These are phyloP conservation scores for Chrysodeixis includens DNA, from an alignment of 2,888 invertebrate species.

Conservation along the genomic window DNA sequence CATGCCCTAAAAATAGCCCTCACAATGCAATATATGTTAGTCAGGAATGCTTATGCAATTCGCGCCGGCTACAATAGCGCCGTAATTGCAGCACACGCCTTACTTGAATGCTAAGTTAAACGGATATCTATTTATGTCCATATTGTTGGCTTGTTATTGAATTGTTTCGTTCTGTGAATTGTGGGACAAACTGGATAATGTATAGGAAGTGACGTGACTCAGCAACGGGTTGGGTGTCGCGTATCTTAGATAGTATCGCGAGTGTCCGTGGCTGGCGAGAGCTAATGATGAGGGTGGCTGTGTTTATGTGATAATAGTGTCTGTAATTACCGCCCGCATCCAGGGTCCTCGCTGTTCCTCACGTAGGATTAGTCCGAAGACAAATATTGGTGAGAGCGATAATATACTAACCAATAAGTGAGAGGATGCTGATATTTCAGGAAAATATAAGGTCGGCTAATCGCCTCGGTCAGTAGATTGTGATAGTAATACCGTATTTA, in stretches of 20 bases:
- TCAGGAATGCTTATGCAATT: conserved; percentile 23
- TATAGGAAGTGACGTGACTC: conserved; percentile 6
- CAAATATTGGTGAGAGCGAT: not conserved
- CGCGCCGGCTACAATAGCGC: conserved; percentile 23
- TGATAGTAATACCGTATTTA: not conserved
- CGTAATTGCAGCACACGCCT: conserved; percentile 46
- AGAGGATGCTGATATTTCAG: not conserved
- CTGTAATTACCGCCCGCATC: conserved; percentile 3
- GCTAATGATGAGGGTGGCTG: not conserved
- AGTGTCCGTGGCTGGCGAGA: not conserved
- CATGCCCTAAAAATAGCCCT: conserved; percentile 39
- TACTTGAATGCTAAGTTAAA: conserved; percentile 35
- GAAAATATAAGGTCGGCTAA: not conserved
- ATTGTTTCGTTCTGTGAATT: conserved; percentile 19
- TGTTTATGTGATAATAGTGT: conserved; percentile 2
- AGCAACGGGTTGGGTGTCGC: not conserved
- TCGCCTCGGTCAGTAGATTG: not conserved
- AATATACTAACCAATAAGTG: not conserved
- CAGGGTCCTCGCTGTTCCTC: not conserved
- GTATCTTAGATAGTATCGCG: not conserved
- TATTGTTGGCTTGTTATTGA: conserved; percentile 23
- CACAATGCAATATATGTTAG: conserved; percentile 18
- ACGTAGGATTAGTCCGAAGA: not conserved
- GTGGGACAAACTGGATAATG: conserved; percentile 11
- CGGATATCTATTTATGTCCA: conserved; percentile 27